These are phyloP conservation scores for Mormyrus iriodes DNA, from an alignment of 2,113 vertebrate species.

Conservation along the genomic window DNA sequence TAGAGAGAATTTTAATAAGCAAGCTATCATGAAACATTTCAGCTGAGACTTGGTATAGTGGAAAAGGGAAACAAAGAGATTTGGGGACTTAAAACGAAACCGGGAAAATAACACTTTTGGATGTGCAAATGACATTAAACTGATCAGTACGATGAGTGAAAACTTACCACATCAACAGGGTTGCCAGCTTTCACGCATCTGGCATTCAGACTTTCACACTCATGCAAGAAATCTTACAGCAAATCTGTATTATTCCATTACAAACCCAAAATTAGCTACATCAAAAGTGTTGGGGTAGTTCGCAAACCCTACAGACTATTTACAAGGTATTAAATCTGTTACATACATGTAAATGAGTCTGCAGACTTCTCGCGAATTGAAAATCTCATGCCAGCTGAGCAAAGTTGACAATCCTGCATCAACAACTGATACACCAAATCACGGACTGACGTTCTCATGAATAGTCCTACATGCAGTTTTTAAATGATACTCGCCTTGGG, in stretches of 20 bases:
- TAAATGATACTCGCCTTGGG: background rate
- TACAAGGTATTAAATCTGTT: background rate
- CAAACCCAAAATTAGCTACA: background rate
- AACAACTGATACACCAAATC: background rate
- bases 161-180: background rate
- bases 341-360: background rate
- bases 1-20: background rate
- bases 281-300: background rate
- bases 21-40: background rate
- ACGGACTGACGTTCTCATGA: background rate
- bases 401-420: background rate
- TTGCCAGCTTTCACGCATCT: background rate
- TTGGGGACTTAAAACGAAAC: background rate
- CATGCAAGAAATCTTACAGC: background rate
- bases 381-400: background rate
- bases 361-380: background rate
- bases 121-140: background rate
- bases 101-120: background rate
- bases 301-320: too few species aligned
- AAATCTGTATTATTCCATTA: background rate
- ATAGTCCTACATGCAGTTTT: background rate
- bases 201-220: background rate
- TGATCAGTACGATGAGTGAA: background rate
- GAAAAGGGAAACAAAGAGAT: background rate
- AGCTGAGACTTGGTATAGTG: background rate